A percentile compares a stretch with the other conserved stretches of the same genome.
Evolutionary conservation across 2,888 invertebrate genomes (phyloP).

Genomic region (Dicycla oo): DNA sequence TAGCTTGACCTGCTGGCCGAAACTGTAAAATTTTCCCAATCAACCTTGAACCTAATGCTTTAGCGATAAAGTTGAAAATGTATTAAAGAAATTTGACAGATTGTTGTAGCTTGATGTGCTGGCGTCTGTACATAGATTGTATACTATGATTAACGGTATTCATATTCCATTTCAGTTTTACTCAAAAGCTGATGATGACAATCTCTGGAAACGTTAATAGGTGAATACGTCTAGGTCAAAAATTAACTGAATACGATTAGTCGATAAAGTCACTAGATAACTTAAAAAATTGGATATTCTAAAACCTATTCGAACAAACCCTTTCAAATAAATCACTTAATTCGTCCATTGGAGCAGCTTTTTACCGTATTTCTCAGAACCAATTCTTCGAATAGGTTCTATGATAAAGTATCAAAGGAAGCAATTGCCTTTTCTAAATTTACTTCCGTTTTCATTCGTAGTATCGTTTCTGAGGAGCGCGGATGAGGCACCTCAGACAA

Average conservation of each 20-base stretch:
- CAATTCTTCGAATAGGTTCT: conserved; percentile 22
- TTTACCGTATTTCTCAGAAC: background rate
- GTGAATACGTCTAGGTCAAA: background rate
- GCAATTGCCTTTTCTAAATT: conserved; percentile 33
- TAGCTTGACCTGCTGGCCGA: too few relatives aligned
- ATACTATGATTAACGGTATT: too few relatives aligned
- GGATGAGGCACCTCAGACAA: conserved; percentile 5
- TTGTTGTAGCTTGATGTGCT: too few relatives aligned
- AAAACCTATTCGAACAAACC: too few relatives aligned
- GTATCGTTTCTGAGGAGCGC: background rate
- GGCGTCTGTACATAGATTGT: background rate
- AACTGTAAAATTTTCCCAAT: too few relatives aligned
- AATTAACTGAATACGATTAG: background rate
- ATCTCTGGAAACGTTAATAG: background rate
- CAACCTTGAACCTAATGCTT: too few relatives aligned
- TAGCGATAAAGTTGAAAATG: too few relatives aligned
- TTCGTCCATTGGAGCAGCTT: conserved; percentile 7
- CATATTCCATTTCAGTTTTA: too few relatives aligned
- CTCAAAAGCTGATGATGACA: background rate
- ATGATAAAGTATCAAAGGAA: conserved; percentile 40
- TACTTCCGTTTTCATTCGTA: conserved; percentile 37
- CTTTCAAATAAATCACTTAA: conserved; percentile 16
- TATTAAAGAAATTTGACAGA: too few relatives aligned
- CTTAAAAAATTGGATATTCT: background rate
- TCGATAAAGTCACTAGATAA: background rate